Base-by-base conservation (phyloP, 2,797 vertebrate species). In the Aeoliscus strigatus region DNA sequence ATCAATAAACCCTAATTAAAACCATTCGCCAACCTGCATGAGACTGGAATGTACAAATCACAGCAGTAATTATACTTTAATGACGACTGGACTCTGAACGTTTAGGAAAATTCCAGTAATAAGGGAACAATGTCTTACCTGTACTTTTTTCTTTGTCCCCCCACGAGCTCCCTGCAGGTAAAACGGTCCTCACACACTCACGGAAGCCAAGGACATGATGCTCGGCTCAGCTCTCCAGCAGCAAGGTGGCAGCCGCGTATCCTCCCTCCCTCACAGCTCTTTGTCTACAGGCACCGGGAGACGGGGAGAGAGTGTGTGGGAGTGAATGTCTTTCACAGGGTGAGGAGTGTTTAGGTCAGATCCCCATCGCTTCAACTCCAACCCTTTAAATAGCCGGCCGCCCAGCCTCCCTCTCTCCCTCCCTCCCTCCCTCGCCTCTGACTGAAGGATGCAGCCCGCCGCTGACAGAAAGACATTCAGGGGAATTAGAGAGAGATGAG, bases 301-400 rank as follows among this genome's bases (percentile, higher is more conserved):
- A 38, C 17, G 29, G 37, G 37, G 48, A 37, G 45, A 14, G 40
- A 38, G 51, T 48, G 58, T 54, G 71, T 60, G 65, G 53, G 74
- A 75, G 71, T 50, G 57, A 72, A 73, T 73, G 55, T 79, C 72
- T 79, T 80, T 76, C 70, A 75, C 80, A 82, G 67, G 70, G 67
- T 73, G 74, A 75, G 78, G 60, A 79, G 62, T 59, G 77, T 60
- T 86, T 74, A 63, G 73, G 81, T 81, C 82, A 83, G 79, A 85
- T 63, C 68, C 60, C 61, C 66, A 59, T 60, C 66, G 64, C 73
- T 73, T 79, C 51, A 64, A 79, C 76, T 66, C 73, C 73, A 80
- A 64, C 72, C 80, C 81, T 84, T n/a, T 86, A 84, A 80, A 83
- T 73, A 83, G 73, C 63, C 52, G 31, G 70, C n/a, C n/a, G n/a